These are phyloP conservation scores for Rhizoglyphus robini DNA, from an alignment of 1,140 invertebrate genomes.

Conservation along the genomic window DNA sequence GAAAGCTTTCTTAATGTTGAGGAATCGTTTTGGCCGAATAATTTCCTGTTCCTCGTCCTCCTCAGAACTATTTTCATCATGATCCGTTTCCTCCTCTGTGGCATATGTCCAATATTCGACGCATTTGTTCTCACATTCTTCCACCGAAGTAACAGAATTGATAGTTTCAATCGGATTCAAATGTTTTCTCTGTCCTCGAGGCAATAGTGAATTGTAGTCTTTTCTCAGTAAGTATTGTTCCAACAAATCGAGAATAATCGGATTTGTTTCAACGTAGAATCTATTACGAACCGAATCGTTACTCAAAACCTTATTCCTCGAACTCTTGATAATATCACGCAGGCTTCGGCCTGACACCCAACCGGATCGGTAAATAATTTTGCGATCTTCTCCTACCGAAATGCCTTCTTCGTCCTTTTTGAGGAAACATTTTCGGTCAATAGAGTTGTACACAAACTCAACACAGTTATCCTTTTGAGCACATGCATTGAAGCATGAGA, in stretches of 20 bases:
- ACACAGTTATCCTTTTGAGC: not conserved
- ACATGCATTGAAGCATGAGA: not conserved
- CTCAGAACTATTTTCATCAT: not conserved
- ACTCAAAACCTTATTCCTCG: not conserved
- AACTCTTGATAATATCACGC: not conserved
- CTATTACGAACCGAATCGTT: not conserved
- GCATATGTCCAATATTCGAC: not conserved
- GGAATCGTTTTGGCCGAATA: not conserved
- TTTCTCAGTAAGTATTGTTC: too few relatives aligned
- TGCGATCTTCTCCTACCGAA: not conserved
- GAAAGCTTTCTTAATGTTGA: not conserved
- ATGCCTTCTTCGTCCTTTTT: not conserved
- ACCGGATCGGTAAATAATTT: not conserved
- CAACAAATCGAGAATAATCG: too few relatives aligned
- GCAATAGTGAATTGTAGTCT: not conserved
- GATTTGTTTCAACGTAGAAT: too few relatives aligned
- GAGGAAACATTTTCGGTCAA: not conserved
- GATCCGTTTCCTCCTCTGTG: not conserved
- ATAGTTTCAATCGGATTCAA: not conserved
- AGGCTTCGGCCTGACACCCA: not conserved
- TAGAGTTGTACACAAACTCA: not conserved
- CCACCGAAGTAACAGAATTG: not conserved
- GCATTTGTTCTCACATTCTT: not conserved
- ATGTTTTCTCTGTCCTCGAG: not conserved
- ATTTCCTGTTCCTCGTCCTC: not conserved